Conservation (phyloP, 2,888 invertebrate species). For the Pediacus dermestoides region DNA sequence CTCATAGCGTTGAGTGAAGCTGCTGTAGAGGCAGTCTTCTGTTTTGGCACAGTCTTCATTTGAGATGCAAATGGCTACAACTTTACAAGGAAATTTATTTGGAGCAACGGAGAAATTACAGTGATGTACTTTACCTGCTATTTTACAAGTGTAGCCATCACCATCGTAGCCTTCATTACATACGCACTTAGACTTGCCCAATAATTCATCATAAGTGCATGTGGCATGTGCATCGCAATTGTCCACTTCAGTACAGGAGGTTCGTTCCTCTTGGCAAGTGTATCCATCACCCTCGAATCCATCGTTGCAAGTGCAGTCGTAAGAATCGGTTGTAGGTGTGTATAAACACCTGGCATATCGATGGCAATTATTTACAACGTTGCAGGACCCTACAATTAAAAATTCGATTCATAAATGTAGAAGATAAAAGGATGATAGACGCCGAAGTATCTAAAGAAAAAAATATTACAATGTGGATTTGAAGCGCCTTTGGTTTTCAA, state of each 20-base stretch:
- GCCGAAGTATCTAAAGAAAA: background rate
- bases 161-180: slow-evolving; percentile 81
- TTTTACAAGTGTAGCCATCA: slow-evolving; percentile 73
- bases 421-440: background rate
- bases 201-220: slow-evolving; percentile 66
- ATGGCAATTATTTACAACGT: slow-evolving; percentile 74
- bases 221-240: slow-evolving; percentile 72
- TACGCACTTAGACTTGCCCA: slow-evolving; percentile 66
- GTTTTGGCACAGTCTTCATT: slow-evolving; percentile 66
- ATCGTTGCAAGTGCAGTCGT: slow-evolving; percentile 73
- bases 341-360: slow-evolving; percentile 74
- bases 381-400: slow-evolving; percentile 52
- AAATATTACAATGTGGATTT: slow-evolving; percentile 34
- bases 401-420: no score
- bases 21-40: slow-evolving; percentile 69
- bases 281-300: slow-evolving; percentile 84
- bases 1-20: slow-evolving; percentile 55
- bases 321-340: slow-evolving; percentile 54
- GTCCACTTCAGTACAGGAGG: slow-evolving; percentile 57
- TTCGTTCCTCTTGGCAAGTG: slow-evolving; percentile 60
- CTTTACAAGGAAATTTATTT: no score
- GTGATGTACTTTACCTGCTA: slow-evolving; percentile 53
- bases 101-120: slow-evolving; percentile 1
- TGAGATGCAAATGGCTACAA: slow-evolving; percentile 56
- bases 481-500: slow-evolving; percentile 50